These are phyloP conservation scores for Agrilus planipennis DNA, from an alignment of 1,140 invertebrate species.

Conservation along the genomic window DNA sequence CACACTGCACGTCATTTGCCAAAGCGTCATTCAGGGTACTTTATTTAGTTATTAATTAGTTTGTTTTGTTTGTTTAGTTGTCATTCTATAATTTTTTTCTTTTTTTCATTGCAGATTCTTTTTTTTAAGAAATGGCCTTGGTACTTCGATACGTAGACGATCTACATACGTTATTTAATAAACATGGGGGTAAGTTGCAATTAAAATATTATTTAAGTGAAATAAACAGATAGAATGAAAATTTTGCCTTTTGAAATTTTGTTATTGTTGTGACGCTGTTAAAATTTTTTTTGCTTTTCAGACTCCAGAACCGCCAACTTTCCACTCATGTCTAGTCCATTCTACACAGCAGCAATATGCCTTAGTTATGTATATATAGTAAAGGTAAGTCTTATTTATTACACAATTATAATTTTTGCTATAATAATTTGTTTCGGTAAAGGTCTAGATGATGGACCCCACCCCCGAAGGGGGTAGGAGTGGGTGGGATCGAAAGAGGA, in stretches of 20 bases:
- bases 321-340: slow-evolving; percentile 72
- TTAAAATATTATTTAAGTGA: slow-evolving; percentile 6
- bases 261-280: background rate
- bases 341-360: slow-evolving; percentile 67
- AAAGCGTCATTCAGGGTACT: no score
- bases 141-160: slow-evolving; percentile 38
- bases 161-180: slow-evolving; percentile 38
- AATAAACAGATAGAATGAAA: background rate
- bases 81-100: slow-evolving; percentile 12
- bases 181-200: slow-evolving; percentile 40
- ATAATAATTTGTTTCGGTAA: no score
- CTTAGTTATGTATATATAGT: slow-evolving; percentile 64
- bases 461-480: no score
- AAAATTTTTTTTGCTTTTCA: slow-evolving; percentile 34
- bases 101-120: slow-evolving; percentile 33
- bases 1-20: no score
- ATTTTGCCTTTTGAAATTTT: slow-evolving; percentile 8
- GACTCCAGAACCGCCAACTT: slow-evolving; percentile 73
- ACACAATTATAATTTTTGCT: no score
- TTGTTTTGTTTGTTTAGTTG: no score
- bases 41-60: background rate
- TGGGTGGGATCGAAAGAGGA: no score
- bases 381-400: slow-evolving; percentile 42
- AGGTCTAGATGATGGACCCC: no score
- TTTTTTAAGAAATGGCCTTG: slow-evolving; percentile 40